phyloP scores from a whole-genome alignment of 2,888 invertebrate species.

The Syrphus vitripennis region DNA sequence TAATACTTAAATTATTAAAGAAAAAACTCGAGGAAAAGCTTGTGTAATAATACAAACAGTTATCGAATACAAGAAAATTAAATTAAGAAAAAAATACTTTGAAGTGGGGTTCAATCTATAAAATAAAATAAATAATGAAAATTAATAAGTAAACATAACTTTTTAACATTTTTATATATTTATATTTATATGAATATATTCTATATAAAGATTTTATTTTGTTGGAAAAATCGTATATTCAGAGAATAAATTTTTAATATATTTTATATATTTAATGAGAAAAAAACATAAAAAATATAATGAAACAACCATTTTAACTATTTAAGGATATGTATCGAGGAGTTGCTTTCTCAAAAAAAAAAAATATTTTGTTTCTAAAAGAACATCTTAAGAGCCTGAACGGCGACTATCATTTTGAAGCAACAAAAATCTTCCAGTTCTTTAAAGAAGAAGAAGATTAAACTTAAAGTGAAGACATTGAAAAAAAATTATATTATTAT shows the following conservation, averaged over 20 bases:
- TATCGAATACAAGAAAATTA: constrained; percentile 12
- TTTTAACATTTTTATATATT: constrained; percentile 70
- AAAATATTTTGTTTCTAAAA: constrained; percentile 49
- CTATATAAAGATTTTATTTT: constrained; percentile 71
- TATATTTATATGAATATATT: constrained; percentile 71
- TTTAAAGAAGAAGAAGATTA: constrained; percentile 33
- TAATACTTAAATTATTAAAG: not conserved
- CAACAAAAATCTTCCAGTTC: constrained; percentile 57
- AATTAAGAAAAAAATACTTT: constrained; percentile 19
- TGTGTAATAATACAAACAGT: constrained; percentile 27
- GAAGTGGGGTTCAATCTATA: constrained; percentile 59
- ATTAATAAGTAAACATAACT: constrained; percentile 54
- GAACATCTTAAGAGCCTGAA: constrained; percentile 59
- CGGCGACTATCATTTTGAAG: constrained; percentile 53
- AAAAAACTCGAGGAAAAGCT: constrained; percentile 47
- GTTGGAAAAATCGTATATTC: constrained; percentile 67
- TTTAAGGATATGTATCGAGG: constrained; percentile 64
- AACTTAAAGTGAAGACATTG: constrained; percentile 54
- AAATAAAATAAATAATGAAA: constrained; percentile 14
- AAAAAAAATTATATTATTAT: constrained; percentile 51
- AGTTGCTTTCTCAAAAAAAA: constrained; percentile 59
- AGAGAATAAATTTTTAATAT: constrained; percentile 70
- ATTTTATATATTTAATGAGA: constrained; percentile 68
- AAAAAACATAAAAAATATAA: constrained; percentile 38
- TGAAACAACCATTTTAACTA: constrained; percentile 60